A percentile compares a stretch with the other conserved stretches of the same genome.
These are phyloP conservation scores for Phalacrocorax aristotelis DNA, from an alignment of 2,113 vertebrate genomes.

Conservation along the genomic window DNA sequence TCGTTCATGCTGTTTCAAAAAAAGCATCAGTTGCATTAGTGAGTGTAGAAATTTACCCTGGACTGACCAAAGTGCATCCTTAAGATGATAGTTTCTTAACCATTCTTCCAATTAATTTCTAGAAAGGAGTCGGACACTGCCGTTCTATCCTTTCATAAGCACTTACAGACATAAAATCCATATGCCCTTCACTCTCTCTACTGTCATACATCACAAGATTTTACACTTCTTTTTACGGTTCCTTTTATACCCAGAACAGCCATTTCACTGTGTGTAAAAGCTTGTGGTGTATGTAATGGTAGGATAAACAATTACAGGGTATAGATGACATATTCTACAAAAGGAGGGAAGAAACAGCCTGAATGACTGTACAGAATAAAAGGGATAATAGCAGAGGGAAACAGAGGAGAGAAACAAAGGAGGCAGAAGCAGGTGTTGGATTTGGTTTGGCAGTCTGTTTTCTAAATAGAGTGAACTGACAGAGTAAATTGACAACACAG, in stretches of 20 bases:
- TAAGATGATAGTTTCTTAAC: not conserved
- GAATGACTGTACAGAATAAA: not conserved
- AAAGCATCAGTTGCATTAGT: not conserved
- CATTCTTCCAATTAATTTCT: not conserved
- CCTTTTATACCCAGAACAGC: conserved; percentile 29
- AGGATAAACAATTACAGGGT: conserved; percentile 36
- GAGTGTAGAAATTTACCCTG: not conserved
- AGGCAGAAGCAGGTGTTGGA: not conserved
- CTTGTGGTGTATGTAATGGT: conserved; percentile 48
- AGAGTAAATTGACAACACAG: not conserved
- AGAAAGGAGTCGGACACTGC: not conserved
- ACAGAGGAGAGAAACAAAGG: not conserved
- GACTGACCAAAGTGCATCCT: not conserved
- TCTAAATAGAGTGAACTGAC: not conserved
- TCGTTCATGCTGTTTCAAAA: not conserved
- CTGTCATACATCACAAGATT: conserved; percentile 28
- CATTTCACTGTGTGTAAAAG: conserved; percentile 37
- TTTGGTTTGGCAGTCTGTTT: not conserved
- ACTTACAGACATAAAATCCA: not conserved
- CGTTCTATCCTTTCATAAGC: not conserved
- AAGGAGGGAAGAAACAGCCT: not conserved
- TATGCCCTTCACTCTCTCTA: not conserved
- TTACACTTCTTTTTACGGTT: conserved; percentile 42
- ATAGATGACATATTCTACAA: not conserved
- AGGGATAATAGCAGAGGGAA: not conserved